These are phyloP conservation scores for Gambelia wislizenii DNA, from an alignment of 2,797 vertebrate genomes.

Conservation along the genomic window DNA sequence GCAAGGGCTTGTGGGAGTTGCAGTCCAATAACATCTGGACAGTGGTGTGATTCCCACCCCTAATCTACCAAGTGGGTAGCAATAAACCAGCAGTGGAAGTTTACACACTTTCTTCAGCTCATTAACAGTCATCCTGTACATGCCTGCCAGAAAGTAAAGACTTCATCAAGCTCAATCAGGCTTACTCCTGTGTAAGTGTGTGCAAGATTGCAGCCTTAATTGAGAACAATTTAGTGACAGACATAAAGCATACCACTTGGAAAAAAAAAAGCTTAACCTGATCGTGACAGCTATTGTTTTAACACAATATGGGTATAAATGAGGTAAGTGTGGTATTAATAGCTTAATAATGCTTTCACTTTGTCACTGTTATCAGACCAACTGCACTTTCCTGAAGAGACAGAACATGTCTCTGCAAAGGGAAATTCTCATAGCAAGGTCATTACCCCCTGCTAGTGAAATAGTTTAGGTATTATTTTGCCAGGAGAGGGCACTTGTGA, in stretches of 20 bases:
- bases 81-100: background rate
- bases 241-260: background rate
- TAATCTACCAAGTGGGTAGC: background rate
- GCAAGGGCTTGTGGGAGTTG: too few species aligned
- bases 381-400: background rate
- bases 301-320: background rate
- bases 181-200: background rate
- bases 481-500: constrained; percentile 66
- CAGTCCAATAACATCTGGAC: too few species aligned
- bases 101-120: background rate
- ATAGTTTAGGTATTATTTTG: background rate
- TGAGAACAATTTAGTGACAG: background rate
- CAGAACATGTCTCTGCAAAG: background rate
- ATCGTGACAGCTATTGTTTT: background rate
- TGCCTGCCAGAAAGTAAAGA: background rate
- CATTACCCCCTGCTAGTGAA: background rate
- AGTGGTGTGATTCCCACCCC: too few species aligned
- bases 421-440: background rate
- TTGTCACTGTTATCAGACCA: background rate
- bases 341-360: background rate
- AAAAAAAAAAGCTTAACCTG: background rate
- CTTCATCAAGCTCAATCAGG: background rate
- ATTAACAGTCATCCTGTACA: background rate
- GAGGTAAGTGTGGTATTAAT: background rate
- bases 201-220: background rate